These are phyloP conservation scores for Naso thynnoides DNA, from an alignment of 2,797 vertebrate species.

Conservation along the genomic window DNA sequence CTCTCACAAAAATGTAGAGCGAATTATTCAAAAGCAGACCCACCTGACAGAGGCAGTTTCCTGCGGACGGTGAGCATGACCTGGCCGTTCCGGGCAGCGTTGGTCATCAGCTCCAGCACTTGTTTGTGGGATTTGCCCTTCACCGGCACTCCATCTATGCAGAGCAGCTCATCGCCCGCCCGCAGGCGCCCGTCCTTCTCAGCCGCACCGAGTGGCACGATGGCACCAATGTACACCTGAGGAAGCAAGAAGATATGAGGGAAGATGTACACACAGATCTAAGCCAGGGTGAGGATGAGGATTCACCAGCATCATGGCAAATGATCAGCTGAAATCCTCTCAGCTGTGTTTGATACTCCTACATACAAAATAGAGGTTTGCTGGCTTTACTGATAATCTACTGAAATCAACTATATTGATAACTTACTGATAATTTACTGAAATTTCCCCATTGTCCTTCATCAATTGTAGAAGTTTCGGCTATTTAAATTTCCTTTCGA, in stretches of 20 bases:
- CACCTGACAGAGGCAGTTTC: slow-evolving; percentile 90
- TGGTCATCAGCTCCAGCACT: slow-evolving; percentile 97
- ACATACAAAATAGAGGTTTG: no score
- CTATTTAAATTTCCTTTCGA: background rate
- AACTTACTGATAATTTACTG: no score
- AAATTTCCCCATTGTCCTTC: background rate
- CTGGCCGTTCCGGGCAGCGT: slow-evolving; percentile 96
- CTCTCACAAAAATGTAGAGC: slow-evolving; percentile 14
- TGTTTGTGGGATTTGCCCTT: slow-evolving; percentile 98
- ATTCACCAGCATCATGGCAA: background rate
- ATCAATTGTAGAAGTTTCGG: background rate
- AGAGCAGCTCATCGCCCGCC: slow-evolving; percentile 95
- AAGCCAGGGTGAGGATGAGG: background rate
- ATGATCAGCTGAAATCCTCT: slow-evolving; percentile 14
- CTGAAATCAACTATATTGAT: no score
- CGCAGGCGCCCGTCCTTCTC: slow-evolving; percentile 96
- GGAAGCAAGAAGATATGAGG: background rate
- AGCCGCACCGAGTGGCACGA: slow-evolving; percentile 94
- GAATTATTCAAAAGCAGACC: slow-evolving; percentile 28
- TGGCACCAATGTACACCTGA: slow-evolving; percentile 97
- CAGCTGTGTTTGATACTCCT: background rate
- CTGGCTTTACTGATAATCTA: no score
- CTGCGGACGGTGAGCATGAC: slow-evolving; percentile 95
- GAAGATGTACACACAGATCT: background rate
- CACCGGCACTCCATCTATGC: slow-evolving; percentile 94